phyloP scores from a whole-genome alignment of 2,797 vertebrate genomes.

The Valencia hispanica region DNA sequence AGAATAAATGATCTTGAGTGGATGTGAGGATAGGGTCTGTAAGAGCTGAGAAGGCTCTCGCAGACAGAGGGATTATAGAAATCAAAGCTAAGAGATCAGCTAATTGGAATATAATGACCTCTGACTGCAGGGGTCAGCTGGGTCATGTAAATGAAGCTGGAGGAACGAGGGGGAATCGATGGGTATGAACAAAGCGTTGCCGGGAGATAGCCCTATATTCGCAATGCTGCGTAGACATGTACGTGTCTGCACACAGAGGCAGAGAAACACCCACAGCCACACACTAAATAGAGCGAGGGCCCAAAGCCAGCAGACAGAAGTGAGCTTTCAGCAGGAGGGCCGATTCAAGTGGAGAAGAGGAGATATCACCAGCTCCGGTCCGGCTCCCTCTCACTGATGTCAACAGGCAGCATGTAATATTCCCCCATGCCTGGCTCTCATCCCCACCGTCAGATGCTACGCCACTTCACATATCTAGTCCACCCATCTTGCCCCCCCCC shows the following conservation, averaged over 20 bases:
- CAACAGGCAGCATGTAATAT: slow-evolving; percentile 70
- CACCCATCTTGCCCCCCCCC: slow-evolving; percentile 44
- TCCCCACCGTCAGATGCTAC: slow-evolving; percentile 54
- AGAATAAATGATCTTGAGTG: slow-evolving; percentile 25
- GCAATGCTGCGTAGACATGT: slow-evolving; percentile 15
- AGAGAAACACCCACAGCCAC: neutral
- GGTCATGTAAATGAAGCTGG: slow-evolving; percentile 74
- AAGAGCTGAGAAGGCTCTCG: slow-evolving; percentile 75
- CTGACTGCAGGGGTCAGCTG: slow-evolving; percentile 69
- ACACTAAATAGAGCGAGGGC: slow-evolving; percentile 36
- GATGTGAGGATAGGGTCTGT: slow-evolving; percentile 48
- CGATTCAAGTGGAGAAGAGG: slow-evolving; percentile 52
- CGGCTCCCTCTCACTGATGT: slow-evolving; percentile 69
- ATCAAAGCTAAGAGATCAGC: slow-evolving; percentile 83
- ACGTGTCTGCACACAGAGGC: neutral
- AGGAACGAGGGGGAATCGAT: slow-evolving; percentile 61
- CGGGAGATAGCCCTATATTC: slow-evolving; percentile 32
- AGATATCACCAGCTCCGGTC: slow-evolving; percentile 59
- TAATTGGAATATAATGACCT: slow-evolving; percentile 83
- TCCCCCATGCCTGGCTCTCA: slow-evolving; percentile 52
- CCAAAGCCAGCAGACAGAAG: slow-evolving; percentile 57
- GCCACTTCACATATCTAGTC: slow-evolving; percentile 71
- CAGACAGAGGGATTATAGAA: slow-evolving; percentile 82
- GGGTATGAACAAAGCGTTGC: slow-evolving; percentile 47
- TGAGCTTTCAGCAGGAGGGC: slow-evolving; percentile 70